phyloP scores from a whole-genome alignment of 2,113 vertebrate species.

The Corythaeola cristata region DNA sequence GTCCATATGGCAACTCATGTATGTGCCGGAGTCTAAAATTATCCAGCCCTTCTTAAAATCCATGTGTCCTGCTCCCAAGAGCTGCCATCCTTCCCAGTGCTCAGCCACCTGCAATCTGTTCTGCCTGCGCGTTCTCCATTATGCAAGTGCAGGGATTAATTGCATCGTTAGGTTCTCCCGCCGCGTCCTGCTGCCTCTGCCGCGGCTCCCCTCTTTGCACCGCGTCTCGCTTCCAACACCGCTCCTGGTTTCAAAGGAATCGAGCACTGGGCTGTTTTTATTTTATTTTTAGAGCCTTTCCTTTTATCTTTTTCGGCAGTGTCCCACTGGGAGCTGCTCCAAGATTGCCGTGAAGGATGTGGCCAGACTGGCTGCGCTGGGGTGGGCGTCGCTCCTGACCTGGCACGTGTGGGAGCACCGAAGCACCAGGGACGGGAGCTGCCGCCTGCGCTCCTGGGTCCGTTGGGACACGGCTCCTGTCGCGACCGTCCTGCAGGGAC shows the following conservation, averaged over 20 bases:
- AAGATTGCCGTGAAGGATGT: background rate
- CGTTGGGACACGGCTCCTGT: accelerated
- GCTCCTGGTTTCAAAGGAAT: slow-evolving; percentile 13
- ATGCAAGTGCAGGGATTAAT: slow-evolving; percentile 30
- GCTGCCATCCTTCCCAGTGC: slow-evolving; percentile 31
- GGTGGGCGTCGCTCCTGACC: background rate
- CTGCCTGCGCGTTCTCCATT: background rate
- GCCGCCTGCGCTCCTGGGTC: background rate
- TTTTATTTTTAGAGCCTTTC: slow-evolving; percentile 56
- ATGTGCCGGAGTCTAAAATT: slow-evolving; percentile 50
- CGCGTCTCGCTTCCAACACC: background rate
- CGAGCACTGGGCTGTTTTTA: slow-evolving; percentile 11
- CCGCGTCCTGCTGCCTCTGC: background rate
- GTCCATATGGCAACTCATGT: slow-evolving; percentile 59
- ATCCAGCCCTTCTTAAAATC: slow-evolving; percentile 38
- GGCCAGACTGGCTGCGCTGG: background rate
- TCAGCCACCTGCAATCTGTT: slow-evolving; percentile 48
- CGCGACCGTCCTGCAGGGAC: accelerated
- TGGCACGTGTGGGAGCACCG: background rate
- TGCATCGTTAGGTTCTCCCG: background rate
- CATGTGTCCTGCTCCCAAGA: slow-evolving; percentile 40
- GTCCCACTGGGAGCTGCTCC: slow-evolving; percentile 69
- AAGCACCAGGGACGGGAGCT: background rate
- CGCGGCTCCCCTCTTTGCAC: background rate
- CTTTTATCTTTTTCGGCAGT: slow-evolving; percentile 22